Percentiles rank a stretch among this genome's conserved stretches.
These are phyloP conservation scores for Clusia tigrina DNA, from an alignment of 2,888 invertebrate genomes.

Conservation along the genomic window DNA sequence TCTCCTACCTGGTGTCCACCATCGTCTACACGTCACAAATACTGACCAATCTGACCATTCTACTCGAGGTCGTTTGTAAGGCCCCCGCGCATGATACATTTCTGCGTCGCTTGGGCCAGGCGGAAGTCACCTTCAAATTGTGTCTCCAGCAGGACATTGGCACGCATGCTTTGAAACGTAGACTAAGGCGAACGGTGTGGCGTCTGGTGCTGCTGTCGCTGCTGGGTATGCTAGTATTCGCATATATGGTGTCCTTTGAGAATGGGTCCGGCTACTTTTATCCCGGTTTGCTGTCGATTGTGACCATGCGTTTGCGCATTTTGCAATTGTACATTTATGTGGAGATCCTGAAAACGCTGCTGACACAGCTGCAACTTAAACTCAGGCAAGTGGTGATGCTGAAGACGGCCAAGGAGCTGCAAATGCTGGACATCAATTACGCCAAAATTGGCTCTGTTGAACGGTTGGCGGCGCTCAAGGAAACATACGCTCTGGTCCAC, in stretches of 20 bases:
- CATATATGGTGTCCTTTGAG: not conserved
- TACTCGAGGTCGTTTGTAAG: conserved; percentile 35
- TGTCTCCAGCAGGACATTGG: not conserved
- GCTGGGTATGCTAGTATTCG: not conserved
- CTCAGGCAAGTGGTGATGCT: conserved; percentile 19
- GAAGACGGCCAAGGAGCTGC: not conserved
- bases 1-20: conserved; percentile 60
- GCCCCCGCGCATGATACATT: conserved; percentile 11
- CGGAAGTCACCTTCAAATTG: conserved; percentile 15
- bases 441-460: not conserved
- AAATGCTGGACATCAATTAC: not conserved
- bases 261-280: conserved; percentile 20
- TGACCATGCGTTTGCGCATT: conserved; percentile 28
- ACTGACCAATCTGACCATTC: conserved; percentile 23
- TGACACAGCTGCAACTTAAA: conserved; percentile 19
- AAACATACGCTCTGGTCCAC: not conserved
- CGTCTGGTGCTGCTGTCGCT: conserved; percentile 9
- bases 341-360: conserved; percentile 21
- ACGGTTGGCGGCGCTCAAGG: not conserved
- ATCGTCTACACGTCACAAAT: conserved; percentile 50
- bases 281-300: conserved; percentile 21
- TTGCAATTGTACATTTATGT: conserved; percentile 28
- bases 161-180: not conserved
- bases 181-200: not conserved
- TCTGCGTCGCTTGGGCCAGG: conserved; percentile 7